These are phyloP conservation scores for Anoura caudifer DNA, from an alignment of 2,113 vertebrate species.

Conservation along the genomic window DNA sequence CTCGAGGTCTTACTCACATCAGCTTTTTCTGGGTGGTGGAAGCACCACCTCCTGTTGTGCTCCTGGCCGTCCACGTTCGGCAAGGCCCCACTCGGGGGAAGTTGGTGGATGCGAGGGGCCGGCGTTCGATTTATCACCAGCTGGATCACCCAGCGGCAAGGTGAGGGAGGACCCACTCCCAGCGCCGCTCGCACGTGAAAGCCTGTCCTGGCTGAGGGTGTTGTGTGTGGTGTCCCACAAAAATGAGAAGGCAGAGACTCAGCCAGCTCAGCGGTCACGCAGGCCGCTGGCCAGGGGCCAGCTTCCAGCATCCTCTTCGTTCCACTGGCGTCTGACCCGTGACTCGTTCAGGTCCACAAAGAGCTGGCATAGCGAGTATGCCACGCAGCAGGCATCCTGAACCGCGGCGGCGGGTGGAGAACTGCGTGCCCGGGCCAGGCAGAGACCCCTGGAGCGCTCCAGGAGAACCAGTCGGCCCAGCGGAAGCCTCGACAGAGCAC, in stretches of 20 bases:
- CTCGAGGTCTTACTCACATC: background rate
- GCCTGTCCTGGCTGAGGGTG: fast-evolving
- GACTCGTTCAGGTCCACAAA: fast-evolving
- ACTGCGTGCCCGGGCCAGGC: no score
- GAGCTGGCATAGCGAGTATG: fast-evolving
- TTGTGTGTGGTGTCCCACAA: fast-evolving
- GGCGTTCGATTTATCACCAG: no score
- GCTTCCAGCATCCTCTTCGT: fast-evolving
- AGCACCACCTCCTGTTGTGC: no score
- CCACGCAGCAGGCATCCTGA: fast-evolving
- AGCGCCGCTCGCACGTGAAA: fast-evolving
- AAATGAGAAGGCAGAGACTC: fast-evolving
- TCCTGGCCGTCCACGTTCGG: no score
- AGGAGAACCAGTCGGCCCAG: fast-evolving
- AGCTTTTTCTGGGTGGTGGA: background rate
- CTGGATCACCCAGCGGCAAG: no score
- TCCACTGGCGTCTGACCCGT: fast-evolving
- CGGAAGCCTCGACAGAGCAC: no score
- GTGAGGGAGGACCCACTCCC: fast-evolving
- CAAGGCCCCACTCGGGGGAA: no score
- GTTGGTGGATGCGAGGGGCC: fast-evolving
- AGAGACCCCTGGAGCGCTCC: fast-evolving
- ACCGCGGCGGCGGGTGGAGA: no score
- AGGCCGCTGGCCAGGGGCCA: fast-evolving
- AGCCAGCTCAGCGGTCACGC: fast-evolving